Base-by-base conservation (phyloP, 53 echinoderm and acorn worm genomes). In the Echinometra lucunter region DNA sequence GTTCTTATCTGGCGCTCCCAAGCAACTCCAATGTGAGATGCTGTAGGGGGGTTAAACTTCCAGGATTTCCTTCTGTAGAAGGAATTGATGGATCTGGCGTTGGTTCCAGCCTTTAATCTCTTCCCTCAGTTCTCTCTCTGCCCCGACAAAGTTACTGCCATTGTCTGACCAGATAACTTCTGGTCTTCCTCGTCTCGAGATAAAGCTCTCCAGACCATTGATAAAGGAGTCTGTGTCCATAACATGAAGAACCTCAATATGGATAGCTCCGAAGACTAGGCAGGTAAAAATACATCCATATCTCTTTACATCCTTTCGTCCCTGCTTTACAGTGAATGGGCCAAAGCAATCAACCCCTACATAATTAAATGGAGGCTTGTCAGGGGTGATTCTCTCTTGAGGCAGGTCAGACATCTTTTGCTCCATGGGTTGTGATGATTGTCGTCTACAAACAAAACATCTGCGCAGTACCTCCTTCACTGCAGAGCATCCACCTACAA, bases 161-260 rank as follows among this genome's bases (percentile, higher is more conserved):
- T 95, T 95, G 45, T 95, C 95, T 0, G 27, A 66, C 38, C 83
- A 30, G 38, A 89, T 95, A 2, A 19, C 27, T 5, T 89, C 90
- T 23, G 95, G 90, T 45, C 66, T 67, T 3, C 95, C 90, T 60
- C 95, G 66, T 45, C 95, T 89, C 28, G 23, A 45, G 19, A 89
- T 95, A 37, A 95, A 89, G 17, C 95, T 67, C 38, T 69, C 0
- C 15, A 89, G 90, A 4, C 37, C 55, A 30, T 67, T 90, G 25
- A 95, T 88, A 35, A 95, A 95, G 57, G 95, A 95, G 57, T 89
- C 90, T 23, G 95, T 95, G 28, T 89, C 95, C 19, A 89, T n/a
- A 13, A 74, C 0, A 49, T 95, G 89, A 42, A 66, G n/a, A n/a
- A n/a, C n/a, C n/a, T n/a, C 94, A 23, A 94, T 34, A 30, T 94